A percentile compares a stretch with the other conserved stretches of the same genome.
Conservation (phyloP, 2,888 invertebrate genomes). For the Diarsia brunnea region DNA sequence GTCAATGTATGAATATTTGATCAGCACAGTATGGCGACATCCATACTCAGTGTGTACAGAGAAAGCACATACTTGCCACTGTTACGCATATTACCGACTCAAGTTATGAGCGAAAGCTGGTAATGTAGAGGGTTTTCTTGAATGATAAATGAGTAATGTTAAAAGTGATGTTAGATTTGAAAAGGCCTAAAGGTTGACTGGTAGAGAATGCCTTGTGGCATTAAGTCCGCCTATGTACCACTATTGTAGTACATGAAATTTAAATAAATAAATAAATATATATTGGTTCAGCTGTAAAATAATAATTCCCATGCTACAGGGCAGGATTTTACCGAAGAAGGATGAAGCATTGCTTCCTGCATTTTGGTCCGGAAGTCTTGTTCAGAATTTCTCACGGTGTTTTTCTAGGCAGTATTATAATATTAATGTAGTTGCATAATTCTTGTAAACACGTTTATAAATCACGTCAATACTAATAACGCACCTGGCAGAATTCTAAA, state of each 20-base stretch:
- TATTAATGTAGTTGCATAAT: background rate
- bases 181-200: too few relatives aligned
- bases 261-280: too few relatives aligned
- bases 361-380: background rate
- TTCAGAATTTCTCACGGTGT: background rate
- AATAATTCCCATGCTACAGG: background rate
- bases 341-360: background rate
- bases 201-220: too few relatives aligned
- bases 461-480: background rate
- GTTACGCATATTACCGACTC: conserved; percentile 67
- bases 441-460: background rate
- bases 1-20: conserved; percentile 75
- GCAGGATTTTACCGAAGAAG: background rate
- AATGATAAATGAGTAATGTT: background rate
- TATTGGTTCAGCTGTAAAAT: background rate
- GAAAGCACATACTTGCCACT: conserved; percentile 75
- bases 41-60: conserved; percentile 70
- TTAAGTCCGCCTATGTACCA: too few relatives aligned
- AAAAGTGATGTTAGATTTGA: background rate
- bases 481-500: background rate
- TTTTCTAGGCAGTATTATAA: background rate
- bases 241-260: too few relatives aligned
- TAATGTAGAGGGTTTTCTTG: background rate
- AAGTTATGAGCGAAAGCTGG: conserved; percentile 66
- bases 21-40: conserved; percentile 70